Evolutionary conservation across 2,888 invertebrate species (phyloP).

Genomic region (Andrena camellia): DNA sequence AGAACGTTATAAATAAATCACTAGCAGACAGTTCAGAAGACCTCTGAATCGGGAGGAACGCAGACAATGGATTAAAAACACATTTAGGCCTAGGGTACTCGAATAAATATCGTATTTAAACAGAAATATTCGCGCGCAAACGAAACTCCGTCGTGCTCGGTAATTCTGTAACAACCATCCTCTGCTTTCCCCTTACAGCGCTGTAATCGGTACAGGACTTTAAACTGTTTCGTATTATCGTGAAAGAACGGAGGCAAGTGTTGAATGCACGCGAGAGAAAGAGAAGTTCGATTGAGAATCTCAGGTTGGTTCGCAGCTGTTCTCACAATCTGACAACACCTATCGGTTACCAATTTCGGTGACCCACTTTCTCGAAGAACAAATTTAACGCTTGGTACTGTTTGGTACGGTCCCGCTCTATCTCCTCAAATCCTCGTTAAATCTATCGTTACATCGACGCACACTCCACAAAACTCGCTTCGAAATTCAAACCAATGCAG

Average conservation of each 20-base stretch:
- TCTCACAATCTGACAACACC: conserved; percentile 10
- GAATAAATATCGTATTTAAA: conserved; percentile 34
- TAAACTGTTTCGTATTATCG: conserved; percentile 7
- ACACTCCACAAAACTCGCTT: conserved; percentile 31
- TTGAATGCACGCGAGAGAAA: conserved; percentile 37
- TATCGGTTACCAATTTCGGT: conserved; percentile 32
- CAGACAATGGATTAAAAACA: conserved; percentile 42
- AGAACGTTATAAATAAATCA: conserved; percentile 48
- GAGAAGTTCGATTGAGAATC: conserved; percentile 31
- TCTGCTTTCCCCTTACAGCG: conserved; percentile 63
- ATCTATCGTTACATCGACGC: conserved; percentile 27
- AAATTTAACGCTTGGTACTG: conserved; percentile 42
- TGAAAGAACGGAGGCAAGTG: conserved; percentile 32
- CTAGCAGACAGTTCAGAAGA: conserved; percentile 14
- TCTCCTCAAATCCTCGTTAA: conserved; percentile 17
- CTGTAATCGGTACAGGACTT: conserved; percentile 8
- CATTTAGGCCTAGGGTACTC: conserved; percentile 40
- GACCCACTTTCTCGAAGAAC: conserved; percentile 17
- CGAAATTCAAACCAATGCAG: conserved; percentile 36
- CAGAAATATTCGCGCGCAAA: not conserved
- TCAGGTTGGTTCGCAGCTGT: conserved; percentile 3
- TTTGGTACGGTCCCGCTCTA: conserved; percentile 36
- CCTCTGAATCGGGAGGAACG: conserved; percentile 45
- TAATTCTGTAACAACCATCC: conserved; percentile 12
- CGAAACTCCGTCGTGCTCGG: not conserved